These are phyloP conservation scores for Drosophila quinaria DNA, from an alignment of 2,888 invertebrate genomes.

Conservation along the genomic window DNA sequence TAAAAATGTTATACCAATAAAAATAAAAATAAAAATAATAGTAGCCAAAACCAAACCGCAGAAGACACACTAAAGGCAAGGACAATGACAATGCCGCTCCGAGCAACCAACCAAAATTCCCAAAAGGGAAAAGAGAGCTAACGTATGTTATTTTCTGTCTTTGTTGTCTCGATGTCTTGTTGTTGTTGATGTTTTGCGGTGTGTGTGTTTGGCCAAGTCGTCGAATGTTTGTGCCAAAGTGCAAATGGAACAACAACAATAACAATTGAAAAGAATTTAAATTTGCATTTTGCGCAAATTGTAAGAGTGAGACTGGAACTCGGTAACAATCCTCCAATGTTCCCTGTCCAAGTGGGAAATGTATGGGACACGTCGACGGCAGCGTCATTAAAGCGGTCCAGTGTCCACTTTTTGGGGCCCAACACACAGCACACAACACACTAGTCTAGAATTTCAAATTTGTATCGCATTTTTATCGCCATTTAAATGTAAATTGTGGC, in stretches of 20 bases:
- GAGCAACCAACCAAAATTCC: constrained; percentile 42
- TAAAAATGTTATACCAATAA: constrained; percentile 65
- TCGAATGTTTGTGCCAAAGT: constrained; percentile 72
- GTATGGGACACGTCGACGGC: constrained; percentile 32
- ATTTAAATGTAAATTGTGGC: constrained; percentile 78
- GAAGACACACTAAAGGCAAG: constrained; percentile 52
- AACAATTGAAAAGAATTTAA: constrained; percentile 84
- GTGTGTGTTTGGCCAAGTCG: constrained; percentile 56
- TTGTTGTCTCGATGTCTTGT: constrained; percentile 34
- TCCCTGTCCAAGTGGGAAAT: constrained; percentile 3
- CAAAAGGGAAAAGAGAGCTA: constrained; percentile 62
- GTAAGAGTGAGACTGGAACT: constrained; percentile 38
- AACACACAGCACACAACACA: constrained; percentile 18
- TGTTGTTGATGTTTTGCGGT: constrained; percentile 21
- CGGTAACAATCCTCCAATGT: constrained; percentile 4
- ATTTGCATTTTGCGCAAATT: constrained; percentile 81
- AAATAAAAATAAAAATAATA: constrained; percentile 55
- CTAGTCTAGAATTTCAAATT: constrained; percentile 76
- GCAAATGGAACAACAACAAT: constrained; percentile 81
- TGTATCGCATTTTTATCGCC: constrained; percentile 81
- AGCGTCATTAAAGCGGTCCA: constrained; percentile 72
- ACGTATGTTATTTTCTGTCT: constrained; percentile 65
- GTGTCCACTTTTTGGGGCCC: constrained; percentile 23
- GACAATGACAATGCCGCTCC: constrained; percentile 53
- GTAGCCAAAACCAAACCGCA: constrained; percentile 36